Evolutionary conservation across 1,140 invertebrate genomes (phyloP).

Genomic region (Drosophila ananassae): DNA sequence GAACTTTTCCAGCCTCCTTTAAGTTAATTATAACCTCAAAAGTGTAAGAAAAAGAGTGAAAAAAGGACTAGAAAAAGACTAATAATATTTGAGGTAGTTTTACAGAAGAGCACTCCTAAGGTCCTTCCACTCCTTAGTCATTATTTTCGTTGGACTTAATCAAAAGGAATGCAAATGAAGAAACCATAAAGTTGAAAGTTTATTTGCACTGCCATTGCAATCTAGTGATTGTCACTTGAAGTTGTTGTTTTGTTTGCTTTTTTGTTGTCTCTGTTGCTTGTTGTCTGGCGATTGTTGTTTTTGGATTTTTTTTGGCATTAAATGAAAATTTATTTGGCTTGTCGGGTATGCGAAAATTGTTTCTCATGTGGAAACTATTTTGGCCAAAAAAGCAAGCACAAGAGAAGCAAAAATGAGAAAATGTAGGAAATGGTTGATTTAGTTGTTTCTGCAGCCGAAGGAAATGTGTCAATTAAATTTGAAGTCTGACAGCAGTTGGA

Average conservation of each 20-base stretch:
- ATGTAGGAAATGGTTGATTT: conserved; percentile 25
- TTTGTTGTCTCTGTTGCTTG: conserved; percentile 15
- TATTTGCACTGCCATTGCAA: conserved; percentile 56
- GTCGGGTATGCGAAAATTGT: conserved; percentile 41
- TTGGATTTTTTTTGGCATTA: conserved; percentile 34
- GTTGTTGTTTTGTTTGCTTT: conserved; percentile 17
- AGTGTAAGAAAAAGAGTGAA: too few relatives aligned
- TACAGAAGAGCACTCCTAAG: too few relatives aligned
- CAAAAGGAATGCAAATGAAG: conserved; percentile 55
- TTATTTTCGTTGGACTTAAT: conserved; percentile 56
- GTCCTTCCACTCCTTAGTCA: too few relatives aligned
- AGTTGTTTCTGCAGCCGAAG: conserved; percentile 25
- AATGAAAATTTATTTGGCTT: conserved; percentile 46
- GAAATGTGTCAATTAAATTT: conserved; percentile 82
- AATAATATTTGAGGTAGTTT: too few relatives aligned
- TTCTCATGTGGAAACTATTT: conserved; percentile 47
- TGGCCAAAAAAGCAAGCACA: conserved; percentile 8
- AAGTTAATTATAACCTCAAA: too few relatives aligned
- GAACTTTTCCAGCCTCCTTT: too few relatives aligned
- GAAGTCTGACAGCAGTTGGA: conserved; percentile 67
- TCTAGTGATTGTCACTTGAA: conserved; percentile 57
- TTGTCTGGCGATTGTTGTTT: conserved; percentile 11
- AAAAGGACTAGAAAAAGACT: too few relatives aligned
- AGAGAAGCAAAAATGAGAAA: not conserved
- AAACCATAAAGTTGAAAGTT: conserved; percentile 58